A percentile compares a stretch with the other conserved stretches of the same genome.
These are phyloP conservation scores for Morinoia aosen DNA, from an alignment of 2,888 invertebrate genomes.

Conservation along the genomic window DNA sequence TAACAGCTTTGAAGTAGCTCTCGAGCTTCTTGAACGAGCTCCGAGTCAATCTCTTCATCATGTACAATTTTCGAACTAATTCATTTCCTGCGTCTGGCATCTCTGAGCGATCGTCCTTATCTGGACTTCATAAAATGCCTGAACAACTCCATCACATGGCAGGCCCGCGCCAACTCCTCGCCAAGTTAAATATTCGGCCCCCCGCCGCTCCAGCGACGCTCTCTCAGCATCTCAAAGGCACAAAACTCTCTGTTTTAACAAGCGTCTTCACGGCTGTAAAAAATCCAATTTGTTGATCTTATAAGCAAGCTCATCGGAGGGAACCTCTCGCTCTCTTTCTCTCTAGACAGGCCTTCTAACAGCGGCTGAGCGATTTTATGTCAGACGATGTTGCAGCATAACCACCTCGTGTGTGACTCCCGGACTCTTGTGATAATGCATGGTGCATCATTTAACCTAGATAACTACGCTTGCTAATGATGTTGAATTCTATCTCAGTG, in stretches of 20 bases:
- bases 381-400: neutral
- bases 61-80: constrained; percentile 48
- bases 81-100: constrained; percentile 47
- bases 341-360: neutral
- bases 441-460: neutral
- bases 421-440: neutral
- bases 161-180: neutral
- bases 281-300: constrained; percentile 51
- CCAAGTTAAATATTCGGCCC: constrained; percentile 35
- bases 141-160: constrained; percentile 46
- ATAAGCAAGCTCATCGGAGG: constrained; percentile 23
- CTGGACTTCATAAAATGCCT: constrained; percentile 43
- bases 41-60: constrained; percentile 49
- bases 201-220: constrained; percentile 27
- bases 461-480: neutral
- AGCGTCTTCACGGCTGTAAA: constrained; percentile 52
- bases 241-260: constrained; percentile 52
- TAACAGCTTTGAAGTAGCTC: constrained; percentile 10
- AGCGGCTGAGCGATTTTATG: neutral
- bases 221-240: neutral
- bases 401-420: neutral
- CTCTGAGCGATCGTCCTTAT: constrained; percentile 52
- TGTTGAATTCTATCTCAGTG: neutral
- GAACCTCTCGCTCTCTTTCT: neutral
- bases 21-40: neutral